Evolutionary conservation across 2,797 vertebrate species (phyloP).

Genomic region (Morelia viridis): DNA sequence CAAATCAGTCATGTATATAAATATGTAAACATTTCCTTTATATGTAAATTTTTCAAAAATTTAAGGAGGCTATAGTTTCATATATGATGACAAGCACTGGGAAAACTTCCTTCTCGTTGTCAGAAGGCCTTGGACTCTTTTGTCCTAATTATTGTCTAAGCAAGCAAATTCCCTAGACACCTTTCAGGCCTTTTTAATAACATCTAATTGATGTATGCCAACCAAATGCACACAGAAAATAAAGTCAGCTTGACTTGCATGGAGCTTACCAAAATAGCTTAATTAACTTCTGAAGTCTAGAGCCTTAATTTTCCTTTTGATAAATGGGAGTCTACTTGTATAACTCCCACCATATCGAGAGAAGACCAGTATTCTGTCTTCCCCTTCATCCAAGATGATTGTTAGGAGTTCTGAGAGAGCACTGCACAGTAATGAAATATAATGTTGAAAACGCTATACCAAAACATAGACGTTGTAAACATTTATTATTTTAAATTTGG

Average conservation of each 20-base stretch:
- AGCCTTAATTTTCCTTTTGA: conserved; percentile 7
- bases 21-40: not conserved
- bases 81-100: not conserved
- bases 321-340: not conserved
- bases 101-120: not conserved
- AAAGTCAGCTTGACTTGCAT: conserved; percentile 38
- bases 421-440: not conserved
- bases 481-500: not conserved
- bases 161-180: conserved; percentile 5
- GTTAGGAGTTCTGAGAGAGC: not conserved
- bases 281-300: conserved; percentile 19
- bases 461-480: not conserved
- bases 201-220: conserved; percentile 3
- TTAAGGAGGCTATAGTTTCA: not conserved
- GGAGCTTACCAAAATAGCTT: conserved; percentile 19
- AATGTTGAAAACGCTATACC: not conserved
- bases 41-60: not conserved
- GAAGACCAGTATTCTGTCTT: not conserved
- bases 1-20: not conserved
- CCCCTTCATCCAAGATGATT: not conserved
- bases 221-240: not conserved
- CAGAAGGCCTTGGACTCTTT: not conserved
- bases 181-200: conserved; percentile 21
- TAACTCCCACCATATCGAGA: not conserved
- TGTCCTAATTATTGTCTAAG: not conserved